Conservation (phyloP, 2,113 vertebrate genomes). For the Callithrix jacchus region DNA sequence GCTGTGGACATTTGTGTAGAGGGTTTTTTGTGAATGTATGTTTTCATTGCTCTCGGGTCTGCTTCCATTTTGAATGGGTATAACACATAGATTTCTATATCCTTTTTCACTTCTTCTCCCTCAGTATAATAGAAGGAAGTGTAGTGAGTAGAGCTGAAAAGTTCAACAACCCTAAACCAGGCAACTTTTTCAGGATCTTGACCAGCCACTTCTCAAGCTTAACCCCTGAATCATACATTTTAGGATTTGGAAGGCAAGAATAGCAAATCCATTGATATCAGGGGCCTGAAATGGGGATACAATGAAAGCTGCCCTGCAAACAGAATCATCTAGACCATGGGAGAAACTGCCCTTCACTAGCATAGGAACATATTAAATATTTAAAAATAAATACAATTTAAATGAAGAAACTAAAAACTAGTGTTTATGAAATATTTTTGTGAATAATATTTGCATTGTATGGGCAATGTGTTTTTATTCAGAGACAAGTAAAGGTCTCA, state of each 20-base stretch:
- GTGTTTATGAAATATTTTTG: neutral
- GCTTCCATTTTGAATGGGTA: neutral
- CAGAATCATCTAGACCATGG: neutral
- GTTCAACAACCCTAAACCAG: neutral
- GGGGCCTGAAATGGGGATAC: neutral
- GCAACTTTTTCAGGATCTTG: neutral
- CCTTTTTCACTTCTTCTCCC: neutral
- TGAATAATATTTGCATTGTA: neutral
- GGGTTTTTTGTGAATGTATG: neutral
- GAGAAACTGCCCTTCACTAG: neutral
- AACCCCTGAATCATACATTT: neutral
- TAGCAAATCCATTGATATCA: neutral
- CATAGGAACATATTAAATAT: neutral
- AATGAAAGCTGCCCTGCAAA: neutral
- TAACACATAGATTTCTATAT: neutral
- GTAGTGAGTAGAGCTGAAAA: neutral
- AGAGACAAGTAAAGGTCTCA: neutral
- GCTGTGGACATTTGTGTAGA: neutral
- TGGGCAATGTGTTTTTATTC: neutral
- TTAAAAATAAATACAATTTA: neutral
- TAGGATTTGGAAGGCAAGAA: no score
- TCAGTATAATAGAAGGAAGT: neutral
- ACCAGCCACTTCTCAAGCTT: neutral
- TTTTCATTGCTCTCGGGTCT: neutral
- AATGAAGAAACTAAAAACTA: neutral